These are phyloP conservation scores for Calosoma granatense DNA, from an alignment of 1,140 invertebrate genomes.

Conservation along the genomic window DNA sequence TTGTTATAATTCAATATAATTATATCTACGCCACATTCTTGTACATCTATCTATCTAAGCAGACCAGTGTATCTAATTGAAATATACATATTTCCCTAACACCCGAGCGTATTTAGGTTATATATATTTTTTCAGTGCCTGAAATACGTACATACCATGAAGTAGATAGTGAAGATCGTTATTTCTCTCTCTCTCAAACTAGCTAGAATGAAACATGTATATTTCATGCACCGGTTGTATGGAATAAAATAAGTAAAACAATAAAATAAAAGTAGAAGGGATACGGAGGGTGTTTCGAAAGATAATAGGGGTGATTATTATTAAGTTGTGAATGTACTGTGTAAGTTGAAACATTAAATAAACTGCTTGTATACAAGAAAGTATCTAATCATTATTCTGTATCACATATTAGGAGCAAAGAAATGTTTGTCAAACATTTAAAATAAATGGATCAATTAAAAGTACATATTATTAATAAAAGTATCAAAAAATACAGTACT, in stretches of 20 bases:
- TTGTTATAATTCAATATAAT: too few species aligned
- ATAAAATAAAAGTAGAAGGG: conserved; percentile 18
- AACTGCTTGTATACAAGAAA: conserved; percentile 24
- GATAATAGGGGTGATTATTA: conserved; percentile 17
- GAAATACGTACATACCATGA: conserved; percentile 3
- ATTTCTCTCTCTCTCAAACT: too few species aligned
- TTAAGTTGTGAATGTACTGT: conserved; percentile 25
- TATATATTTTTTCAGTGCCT: background rate
- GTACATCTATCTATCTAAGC: background rate
- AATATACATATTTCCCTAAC: conserved; percentile 6
- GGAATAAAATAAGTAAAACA: conserved; percentile 11
- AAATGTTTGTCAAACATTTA: too few species aligned
- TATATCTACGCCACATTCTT: conserved; percentile 1
- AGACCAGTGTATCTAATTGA: too few species aligned
- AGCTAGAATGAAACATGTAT: conserved; percentile 20
- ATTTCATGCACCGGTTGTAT: conserved; percentile 15
- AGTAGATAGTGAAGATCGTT: too few species aligned
- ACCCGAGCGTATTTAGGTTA: background rate
- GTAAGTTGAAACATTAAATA: conserved; percentile 21
- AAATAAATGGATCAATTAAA: too few species aligned
- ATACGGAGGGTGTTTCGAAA: conserved; percentile 18
- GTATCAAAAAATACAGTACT: too few species aligned
- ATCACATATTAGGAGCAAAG: too few species aligned
- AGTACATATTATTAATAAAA: too few species aligned
- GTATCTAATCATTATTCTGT: too few species aligned